These are phyloP conservation scores for Pangasius larnaudii DNA, from an alignment of 2,797 vertebrate genomes.

Conservation along the genomic window DNA sequence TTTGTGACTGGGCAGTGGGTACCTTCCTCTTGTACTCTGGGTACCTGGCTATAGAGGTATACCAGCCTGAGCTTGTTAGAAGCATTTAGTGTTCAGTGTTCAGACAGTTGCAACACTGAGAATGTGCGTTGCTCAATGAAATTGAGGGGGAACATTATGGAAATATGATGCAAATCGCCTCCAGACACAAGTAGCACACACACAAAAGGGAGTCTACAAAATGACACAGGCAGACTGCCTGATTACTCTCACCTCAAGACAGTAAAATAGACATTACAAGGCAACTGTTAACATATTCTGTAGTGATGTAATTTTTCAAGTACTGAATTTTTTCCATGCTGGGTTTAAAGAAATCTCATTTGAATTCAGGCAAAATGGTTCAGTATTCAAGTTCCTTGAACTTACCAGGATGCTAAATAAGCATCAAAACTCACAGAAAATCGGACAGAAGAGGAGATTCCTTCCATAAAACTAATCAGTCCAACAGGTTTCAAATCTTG, in stretches of 20 bases:
- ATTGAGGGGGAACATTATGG: conserved; percentile 60
- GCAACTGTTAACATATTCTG: background rate
- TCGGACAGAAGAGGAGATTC: background rate
- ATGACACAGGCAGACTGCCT: conserved; percentile 28
- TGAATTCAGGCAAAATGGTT: background rate
- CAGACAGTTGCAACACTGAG: conserved; percentile 68
- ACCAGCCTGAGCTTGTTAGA: conserved; percentile 72
- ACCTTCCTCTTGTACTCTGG: conserved; percentile 12
- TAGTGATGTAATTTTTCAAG: background rate
- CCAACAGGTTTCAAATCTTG: conserved; percentile 23
- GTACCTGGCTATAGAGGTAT: conserved; percentile 53
- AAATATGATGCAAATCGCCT: conserved; percentile 66
- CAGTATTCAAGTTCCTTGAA: background rate
- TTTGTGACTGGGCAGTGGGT: background rate
- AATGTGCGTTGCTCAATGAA: conserved; percentile 69
- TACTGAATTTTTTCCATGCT: background rate
- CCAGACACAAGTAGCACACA: conserved; percentile 29
- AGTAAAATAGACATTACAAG: background rate
- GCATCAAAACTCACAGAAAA: background rate
- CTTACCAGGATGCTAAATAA: background rate
- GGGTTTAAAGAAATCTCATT: background rate
- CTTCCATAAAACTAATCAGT: conserved; percentile 27
- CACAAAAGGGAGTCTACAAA: conserved; percentile 48
- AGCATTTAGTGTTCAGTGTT: conserved; percentile 54
- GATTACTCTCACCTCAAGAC: conserved; percentile 21